Evolutionary conservation across 2,113 vertebrate species (phyloP).

Genomic region (Pseudois nayaur): DNA sequence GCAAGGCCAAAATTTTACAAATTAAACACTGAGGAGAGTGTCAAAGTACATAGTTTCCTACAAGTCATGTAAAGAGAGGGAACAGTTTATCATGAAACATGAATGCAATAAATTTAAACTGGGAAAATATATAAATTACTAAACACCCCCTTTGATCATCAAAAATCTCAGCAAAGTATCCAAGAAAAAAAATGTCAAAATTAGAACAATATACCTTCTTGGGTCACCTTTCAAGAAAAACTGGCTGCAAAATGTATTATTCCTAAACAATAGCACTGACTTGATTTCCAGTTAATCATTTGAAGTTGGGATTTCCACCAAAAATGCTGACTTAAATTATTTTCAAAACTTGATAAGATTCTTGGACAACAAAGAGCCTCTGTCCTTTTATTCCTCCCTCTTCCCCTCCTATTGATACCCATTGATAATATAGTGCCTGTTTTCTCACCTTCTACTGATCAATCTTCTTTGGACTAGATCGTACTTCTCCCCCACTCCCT

Average conservation of each 20-base stretch:
- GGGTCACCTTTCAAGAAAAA: not conserved
- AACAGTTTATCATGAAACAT: not conserved
- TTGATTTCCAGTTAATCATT: constrained; percentile 10
- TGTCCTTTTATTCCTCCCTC: not conserved
- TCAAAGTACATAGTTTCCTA: not conserved
- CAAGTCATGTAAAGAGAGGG: not conserved
- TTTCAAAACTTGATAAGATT: not conserved
- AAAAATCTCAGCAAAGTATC: not conserved
- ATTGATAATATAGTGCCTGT: not conserved
- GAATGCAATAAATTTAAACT: not conserved
- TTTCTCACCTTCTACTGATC: not conserved
- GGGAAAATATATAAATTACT: not conserved
- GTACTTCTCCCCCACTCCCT: fast-evolving
- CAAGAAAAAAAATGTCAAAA: constrained; percentile 23
- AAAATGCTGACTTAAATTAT: not conserved
- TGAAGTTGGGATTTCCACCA: not conserved
- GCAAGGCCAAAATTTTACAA: not conserved
- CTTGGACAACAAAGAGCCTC: not conserved
- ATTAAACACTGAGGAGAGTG: not conserved
- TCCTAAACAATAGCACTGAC: not conserved
- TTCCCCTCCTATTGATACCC: not conserved
- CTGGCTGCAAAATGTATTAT: not conserved
- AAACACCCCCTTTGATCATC: not conserved
- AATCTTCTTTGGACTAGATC: not conserved
- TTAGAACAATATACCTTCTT: not conserved